A percentile compares a stretch with the other conserved stretches of the same genome.
Evolutionary conservation across 2,113 vertebrate species (phyloP).

Genomic region (Cacatua alba): DNA sequence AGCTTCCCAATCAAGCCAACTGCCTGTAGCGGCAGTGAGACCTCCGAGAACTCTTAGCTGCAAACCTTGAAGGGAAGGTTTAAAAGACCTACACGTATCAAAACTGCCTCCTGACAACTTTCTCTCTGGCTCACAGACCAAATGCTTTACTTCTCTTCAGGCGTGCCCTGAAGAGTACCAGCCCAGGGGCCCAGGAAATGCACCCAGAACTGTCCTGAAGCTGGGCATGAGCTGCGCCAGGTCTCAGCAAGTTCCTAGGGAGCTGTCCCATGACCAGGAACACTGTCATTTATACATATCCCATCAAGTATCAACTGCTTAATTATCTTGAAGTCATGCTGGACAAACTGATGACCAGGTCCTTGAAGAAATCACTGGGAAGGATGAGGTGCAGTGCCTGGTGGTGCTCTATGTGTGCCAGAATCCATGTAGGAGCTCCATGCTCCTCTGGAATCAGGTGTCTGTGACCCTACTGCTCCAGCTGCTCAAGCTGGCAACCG

Average conservation of each 20-base stretch:
- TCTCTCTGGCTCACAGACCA: background rate
- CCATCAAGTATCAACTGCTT: background rate
- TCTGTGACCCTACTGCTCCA: background rate
- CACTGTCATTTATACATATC: background rate
- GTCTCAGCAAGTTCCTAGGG: fast-evolving
- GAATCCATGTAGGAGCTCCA: fast-evolving
- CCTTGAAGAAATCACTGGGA: background rate
- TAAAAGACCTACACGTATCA: background rate
- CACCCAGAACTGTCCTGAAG: background rate
- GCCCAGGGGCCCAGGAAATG: background rate
- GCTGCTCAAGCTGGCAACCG: too few relatives aligned
- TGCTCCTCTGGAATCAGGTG: background rate
- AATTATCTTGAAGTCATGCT: background rate
- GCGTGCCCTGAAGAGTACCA: background rate
- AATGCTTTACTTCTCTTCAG: background rate
- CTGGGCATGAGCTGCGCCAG: background rate
- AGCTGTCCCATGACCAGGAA: background rate
- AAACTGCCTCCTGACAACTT: background rate
- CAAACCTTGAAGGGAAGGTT: background rate
- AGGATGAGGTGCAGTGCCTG: background rate
- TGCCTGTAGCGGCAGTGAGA: background rate
- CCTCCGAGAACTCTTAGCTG: background rate
- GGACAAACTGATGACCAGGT: background rate
- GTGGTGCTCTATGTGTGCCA: background rate
- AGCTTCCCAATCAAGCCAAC: background rate